A percentile compares a stretch with the other conserved stretches of the same genome.
Evolutionary conservation across 2,888 invertebrate genomes (phyloP).

Genomic region (Maniola hyperantus): DNA sequence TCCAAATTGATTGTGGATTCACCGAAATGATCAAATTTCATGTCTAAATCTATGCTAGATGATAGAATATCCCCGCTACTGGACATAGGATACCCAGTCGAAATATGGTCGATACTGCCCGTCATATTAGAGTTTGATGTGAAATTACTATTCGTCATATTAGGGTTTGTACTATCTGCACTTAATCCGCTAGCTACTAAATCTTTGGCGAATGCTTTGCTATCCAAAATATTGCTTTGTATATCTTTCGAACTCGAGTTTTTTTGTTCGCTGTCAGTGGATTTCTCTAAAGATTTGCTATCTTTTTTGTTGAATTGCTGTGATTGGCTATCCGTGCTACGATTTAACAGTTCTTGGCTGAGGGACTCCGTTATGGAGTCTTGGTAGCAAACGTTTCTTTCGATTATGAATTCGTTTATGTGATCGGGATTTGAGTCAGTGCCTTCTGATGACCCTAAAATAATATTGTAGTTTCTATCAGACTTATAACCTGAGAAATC

Average conservation of each 20-base stretch:
- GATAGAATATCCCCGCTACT: slow-evolving; percentile 68
- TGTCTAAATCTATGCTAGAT: slow-evolving; percentile 79
- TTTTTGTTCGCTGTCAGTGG: slow-evolving; percentile 68
- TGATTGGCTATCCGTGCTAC: slow-evolving; percentile 68
- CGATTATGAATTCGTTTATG: slow-evolving; percentile 73
- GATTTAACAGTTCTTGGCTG: slow-evolving; percentile 68
- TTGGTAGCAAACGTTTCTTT: slow-evolving; percentile 77
- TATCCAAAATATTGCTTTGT: slow-evolving; percentile 68
- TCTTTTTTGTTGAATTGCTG: slow-evolving; percentile 61
- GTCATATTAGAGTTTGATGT: slow-evolving; percentile 75
- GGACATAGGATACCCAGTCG: slow-evolving; percentile 73
- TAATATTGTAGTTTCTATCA: neutral
- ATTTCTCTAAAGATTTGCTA: slow-evolving; percentile 64
- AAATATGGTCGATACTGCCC: slow-evolving; percentile 64
- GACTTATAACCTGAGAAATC: neutral
- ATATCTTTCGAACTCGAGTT: slow-evolving; percentile 72
- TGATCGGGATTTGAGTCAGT: slow-evolving; percentile 71
- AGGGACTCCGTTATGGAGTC: slow-evolving; percentile 75
- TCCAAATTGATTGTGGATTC: slow-evolving; percentile 71
- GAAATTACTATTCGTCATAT: slow-evolving; percentile 74
- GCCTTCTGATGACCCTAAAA: slow-evolving; percentile 70
- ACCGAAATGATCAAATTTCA: slow-evolving; percentile 85
- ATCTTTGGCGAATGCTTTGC: slow-evolving; percentile 60
- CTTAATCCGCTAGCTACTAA: slow-evolving; percentile 64
- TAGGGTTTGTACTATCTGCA: slow-evolving; percentile 68